Percentiles rank a stretch among this genome's conserved stretches.
phyloP scores from a whole-genome alignment of 2,888 invertebrate species.

The Volucella inanis region DNA sequence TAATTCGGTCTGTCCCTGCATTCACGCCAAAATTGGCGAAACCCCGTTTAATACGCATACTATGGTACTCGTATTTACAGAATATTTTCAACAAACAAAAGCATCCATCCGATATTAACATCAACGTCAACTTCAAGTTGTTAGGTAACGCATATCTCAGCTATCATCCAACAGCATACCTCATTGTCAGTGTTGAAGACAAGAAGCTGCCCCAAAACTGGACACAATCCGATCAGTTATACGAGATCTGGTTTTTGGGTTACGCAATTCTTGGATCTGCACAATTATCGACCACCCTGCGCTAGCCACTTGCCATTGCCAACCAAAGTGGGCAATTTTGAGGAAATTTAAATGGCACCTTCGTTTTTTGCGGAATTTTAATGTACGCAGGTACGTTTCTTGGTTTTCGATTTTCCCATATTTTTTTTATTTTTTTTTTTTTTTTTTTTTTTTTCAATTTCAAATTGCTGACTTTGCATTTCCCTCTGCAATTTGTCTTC shows the following conservation, averaged over 20 bases:
- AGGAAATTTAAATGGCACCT: constrained; percentile 67
- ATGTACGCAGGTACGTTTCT: constrained; percentile 38
- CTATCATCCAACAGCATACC: background rate
- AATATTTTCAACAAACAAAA: constrained; percentile 52
- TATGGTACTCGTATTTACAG: background rate
- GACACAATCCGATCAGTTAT: constrained; percentile 60
- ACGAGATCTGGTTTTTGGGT: constrained; percentile 57
- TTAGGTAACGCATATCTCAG: constrained; percentile 53
- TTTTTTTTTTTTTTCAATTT: background rate
- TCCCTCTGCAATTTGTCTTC: constrained; percentile 15
- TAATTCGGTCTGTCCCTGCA: constrained; percentile 21
- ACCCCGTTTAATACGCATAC: constrained; percentile 29
- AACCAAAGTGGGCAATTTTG: constrained; percentile 46
- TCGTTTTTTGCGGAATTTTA: constrained; percentile 65
- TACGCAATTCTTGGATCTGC: constrained; percentile 64
- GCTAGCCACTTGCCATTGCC: constrained; percentile 14
- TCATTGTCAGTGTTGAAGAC: constrained; percentile 42
- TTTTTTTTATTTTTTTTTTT: constrained; percentile 35
- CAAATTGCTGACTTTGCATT: background rate
- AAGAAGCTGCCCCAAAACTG: constrained; percentile 57
- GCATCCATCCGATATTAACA: background rate
- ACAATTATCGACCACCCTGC: constrained; percentile 16
- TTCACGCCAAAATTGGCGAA: constrained; percentile 37
- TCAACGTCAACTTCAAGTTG: constrained; percentile 1
- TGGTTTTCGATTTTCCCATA: constrained; percentile 29